phyloP scores from a whole-genome alignment of 2,888 invertebrate genomes.

The Scrobipalpa costella region DNA sequence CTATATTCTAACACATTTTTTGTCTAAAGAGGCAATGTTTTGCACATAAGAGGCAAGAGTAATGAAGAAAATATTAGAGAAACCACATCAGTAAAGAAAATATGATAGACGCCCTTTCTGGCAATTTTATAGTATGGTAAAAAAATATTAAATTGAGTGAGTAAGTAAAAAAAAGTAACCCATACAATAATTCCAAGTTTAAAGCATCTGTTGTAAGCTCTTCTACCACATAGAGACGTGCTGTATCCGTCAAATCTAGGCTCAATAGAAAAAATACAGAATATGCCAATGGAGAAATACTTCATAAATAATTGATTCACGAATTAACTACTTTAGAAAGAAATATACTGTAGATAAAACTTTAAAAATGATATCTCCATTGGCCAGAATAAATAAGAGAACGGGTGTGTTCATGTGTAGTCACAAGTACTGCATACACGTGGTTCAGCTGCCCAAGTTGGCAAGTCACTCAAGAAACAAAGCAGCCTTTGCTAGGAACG shows the following conservation, averaged over 20 bases:
- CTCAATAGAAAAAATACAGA: background rate
- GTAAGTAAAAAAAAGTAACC: too few relatives aligned
- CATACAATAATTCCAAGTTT: too few relatives aligned
- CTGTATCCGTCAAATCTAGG: slow-evolving; percentile 25
- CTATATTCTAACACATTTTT: too few relatives aligned
- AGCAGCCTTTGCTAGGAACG: too few relatives aligned
- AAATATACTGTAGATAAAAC: background rate
- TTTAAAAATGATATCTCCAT: background rate
- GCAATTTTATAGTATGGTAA: too few relatives aligned
- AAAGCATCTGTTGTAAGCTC: slow-evolving; percentile 37
- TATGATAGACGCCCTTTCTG: too few relatives aligned
- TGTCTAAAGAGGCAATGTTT: background rate
- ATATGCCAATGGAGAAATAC: background rate
- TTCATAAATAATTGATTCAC: background rate
- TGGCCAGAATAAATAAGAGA: background rate
- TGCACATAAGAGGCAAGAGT: too few relatives aligned
- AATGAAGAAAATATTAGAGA: too few relatives aligned
- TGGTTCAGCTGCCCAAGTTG: background rate
- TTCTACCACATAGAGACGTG: slow-evolving; percentile 46
- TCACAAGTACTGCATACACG: background rate
- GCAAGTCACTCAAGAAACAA: background rate
- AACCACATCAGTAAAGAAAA: too few relatives aligned
- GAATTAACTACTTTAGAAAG: background rate
- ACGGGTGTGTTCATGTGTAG: background rate
- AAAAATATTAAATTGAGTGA: too few relatives aligned